phyloP scores from a whole-genome alignment of 2,113 vertebrate genomes.

The Gadus chalcogrammus region DNA sequence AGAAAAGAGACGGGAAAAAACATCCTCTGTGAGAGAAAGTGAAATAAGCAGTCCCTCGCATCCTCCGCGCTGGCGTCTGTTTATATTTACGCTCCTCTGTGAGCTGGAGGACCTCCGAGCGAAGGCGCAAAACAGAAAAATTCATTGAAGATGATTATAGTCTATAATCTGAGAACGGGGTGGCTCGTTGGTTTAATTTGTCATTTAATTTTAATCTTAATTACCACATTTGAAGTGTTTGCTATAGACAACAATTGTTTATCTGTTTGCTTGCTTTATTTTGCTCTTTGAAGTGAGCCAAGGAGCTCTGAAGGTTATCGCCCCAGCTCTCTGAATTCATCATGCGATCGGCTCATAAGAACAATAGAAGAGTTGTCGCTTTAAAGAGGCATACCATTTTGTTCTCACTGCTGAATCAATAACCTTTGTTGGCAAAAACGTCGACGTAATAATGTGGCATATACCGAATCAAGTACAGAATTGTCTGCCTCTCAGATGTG shows the following conservation, averaged over 20 bases:
- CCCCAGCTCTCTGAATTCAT: too few relatives aligned
- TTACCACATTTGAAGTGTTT: constrained; percentile 32
- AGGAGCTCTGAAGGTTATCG: too few relatives aligned
- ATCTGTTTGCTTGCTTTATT: too few relatives aligned
- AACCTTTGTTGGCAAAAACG: too few relatives aligned
- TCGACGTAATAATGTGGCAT: too few relatives aligned
- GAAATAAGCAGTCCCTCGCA: constrained; percentile 33
- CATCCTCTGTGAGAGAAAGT: constrained; percentile 33
- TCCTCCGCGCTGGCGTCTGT: constrained; percentile 30
- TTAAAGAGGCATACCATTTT: too few relatives aligned
- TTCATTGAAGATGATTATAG: constrained; percentile 29
- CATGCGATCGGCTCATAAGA: too few relatives aligned
- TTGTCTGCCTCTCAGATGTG: too few relatives aligned
- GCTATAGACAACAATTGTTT: background rate
- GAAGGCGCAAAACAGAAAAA: constrained; percentile 25
- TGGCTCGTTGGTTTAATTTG: constrained; percentile 28
- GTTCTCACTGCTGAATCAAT: too few relatives aligned
- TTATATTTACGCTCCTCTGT: constrained; percentile 18
- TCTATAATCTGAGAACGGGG: constrained; percentile 17
- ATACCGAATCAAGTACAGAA: too few relatives aligned
- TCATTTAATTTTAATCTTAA: constrained; percentile 14
- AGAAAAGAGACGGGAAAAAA: constrained; percentile 37
- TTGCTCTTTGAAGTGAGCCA: too few relatives aligned
- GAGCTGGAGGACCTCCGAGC: constrained; percentile 20
- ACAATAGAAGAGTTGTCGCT: too few relatives aligned